Conservation (phyloP, 1,140 invertebrate genomes). For the Oedothorax gibbosus region DNA sequence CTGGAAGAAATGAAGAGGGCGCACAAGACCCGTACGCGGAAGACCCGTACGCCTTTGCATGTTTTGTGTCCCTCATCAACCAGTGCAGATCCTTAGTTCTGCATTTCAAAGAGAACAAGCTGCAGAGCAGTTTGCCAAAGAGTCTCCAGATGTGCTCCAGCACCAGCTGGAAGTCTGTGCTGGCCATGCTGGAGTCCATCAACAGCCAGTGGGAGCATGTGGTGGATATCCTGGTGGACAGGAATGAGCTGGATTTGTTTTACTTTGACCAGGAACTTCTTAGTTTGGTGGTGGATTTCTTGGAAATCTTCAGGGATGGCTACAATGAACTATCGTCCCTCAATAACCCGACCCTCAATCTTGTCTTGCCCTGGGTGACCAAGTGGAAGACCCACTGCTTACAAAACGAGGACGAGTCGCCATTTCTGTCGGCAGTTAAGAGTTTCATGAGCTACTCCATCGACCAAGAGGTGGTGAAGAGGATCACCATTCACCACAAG, state of each 20-base stretch:
- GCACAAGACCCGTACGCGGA: constrained; percentile 3
- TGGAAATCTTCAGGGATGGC: constrained; percentile 52
- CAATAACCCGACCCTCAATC: constrained; percentile 46
- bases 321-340: constrained; percentile 54
- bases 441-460: constrained; percentile 51
- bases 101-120: constrained; percentile 57
- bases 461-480: constrained; percentile 51
- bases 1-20: neutral
- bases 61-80: constrained; percentile 38
- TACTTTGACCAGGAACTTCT: constrained; percentile 50
- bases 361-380: constrained; percentile 55
- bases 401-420: constrained; percentile 50
- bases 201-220: constrained; percentile 56
- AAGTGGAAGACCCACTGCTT: constrained; percentile 55
- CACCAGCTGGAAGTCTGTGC: constrained; percentile 46
- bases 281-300: constrained; percentile 48
- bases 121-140: constrained; percentile 48
- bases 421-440: constrained; percentile 40
- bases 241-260: constrained; percentile 43
- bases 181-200: constrained; percentile 46
- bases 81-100: constrained; percentile 47
- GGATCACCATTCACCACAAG: constrained; percentile 56
- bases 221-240: constrained; percentile 33
- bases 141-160: constrained; percentile 39
- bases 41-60: constrained; percentile 52